A percentile compares a stretch with the other conserved stretches of the same genome.
These are phyloP conservation scores for Mesodorylaimus sp. DNA, from an alignment of 2,888 invertebrate genomes.

Conservation along the genomic window DNA sequence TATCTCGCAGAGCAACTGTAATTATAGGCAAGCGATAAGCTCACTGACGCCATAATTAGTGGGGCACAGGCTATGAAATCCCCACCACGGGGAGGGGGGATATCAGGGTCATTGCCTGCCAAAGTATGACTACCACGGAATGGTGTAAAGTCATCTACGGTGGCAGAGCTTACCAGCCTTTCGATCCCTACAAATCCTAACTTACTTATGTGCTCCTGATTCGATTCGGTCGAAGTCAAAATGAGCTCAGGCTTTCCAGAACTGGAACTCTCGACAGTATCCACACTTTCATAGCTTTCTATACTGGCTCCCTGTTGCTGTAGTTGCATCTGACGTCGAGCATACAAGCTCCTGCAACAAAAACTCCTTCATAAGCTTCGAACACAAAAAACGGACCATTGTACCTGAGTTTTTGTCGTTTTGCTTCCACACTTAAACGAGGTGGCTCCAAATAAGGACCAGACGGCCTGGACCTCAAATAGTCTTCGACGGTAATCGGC, in stretches of 20 bases:
- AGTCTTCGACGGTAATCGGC: conserved; percentile 15
- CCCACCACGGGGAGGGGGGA: too few relatives aligned
- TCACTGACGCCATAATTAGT: too few relatives aligned
- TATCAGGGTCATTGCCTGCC: too few relatives aligned
- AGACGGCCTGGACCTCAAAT: conserved; percentile 1
- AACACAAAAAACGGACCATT: conserved; percentile 12
- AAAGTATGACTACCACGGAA: too few relatives aligned
- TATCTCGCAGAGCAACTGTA: too few relatives aligned
- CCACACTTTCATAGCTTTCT: conserved; percentile 36
- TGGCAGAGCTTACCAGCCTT: too few relatives aligned
- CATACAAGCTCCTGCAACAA: too few relatives aligned
- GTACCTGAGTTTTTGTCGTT: conserved; percentile 32
- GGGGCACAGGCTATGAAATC: too few relatives aligned
- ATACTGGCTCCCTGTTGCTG: too few relatives aligned
- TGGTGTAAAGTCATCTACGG: too few relatives aligned
- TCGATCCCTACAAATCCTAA: background rate
- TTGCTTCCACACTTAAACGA: conserved; percentile 30
- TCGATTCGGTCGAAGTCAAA: conserved; percentile 36
- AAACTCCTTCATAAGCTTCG: conserved; percentile 32
- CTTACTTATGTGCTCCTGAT: conserved; percentile 10
- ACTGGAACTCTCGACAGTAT: conserved; percentile 33
- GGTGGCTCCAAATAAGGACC: conserved; percentile 12
- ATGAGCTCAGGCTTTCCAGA: conserved; percentile 35
- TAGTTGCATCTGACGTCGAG: too few relatives aligned
- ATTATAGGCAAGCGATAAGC: too few relatives aligned